Base-by-base conservation (phyloP, 2,113 vertebrate genomes). In the Lasiurus borealis region DNA sequence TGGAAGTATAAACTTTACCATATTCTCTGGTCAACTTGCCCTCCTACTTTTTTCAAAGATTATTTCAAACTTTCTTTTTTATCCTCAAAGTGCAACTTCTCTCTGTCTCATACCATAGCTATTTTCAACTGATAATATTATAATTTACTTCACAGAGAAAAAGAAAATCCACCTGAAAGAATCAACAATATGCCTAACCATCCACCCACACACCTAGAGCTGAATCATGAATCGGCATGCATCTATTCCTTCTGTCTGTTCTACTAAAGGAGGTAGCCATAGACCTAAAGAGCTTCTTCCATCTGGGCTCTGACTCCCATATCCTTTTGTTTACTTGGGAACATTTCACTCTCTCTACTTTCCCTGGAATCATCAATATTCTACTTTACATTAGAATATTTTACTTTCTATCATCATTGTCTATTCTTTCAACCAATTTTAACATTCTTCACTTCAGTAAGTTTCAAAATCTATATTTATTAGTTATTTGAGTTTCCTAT, bases 71-170 rank as follows among this genome's bases (percentile, higher is more conserved):
- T 66, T 87, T 44, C 4, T 80, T 95, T 93, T 77, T 31, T 66
- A 40, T 68, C 14, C 8, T 83, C 29, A 89, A 78, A 83, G 7
- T 66, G 6, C 11, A 76, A n/a, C 21, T 95, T 94, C 11, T 90
- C 6, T 73, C 27, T 57, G 34, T 5, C 44, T 88, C 13, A 72
- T n/a, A 59, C 21, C 6, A 36, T 68, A 27, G 6, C 13, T 73
- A 71, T 81, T 77, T 94, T 94, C 87, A 93, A 12, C 10, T 86
- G 48, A 68, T 92, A n/a, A 44, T 82, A n/a, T 44, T 88, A 72
- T 18, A 52, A 44, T 66, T 81, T 72, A 48, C 16, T 78, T 88
- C 15, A 68, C 16, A 82, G 48, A 80, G 9, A 86, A 78, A 85
- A 64, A 64, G 50, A 87, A 93, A 85, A 62, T 66, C 31, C 34